These are phyloP conservation scores for Alligator mississippiensis DNA, from an alignment of 2,113 vertebrate species.

Conservation along the genomic window DNA sequence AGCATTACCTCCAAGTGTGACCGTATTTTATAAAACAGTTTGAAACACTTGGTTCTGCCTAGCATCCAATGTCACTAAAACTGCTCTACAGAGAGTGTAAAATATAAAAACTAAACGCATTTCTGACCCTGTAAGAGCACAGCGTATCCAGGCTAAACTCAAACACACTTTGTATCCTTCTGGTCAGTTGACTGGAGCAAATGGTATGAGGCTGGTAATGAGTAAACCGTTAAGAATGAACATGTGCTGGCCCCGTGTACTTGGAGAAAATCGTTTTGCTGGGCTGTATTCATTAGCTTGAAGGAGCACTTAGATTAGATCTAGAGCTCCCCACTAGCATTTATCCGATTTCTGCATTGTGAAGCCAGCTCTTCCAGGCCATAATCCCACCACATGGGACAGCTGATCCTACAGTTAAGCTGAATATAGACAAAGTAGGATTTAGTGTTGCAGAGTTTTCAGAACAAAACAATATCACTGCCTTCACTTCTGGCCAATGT, in stretches of 20 bases:
- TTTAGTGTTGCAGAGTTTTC: not conserved
- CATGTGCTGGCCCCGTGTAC: not conserved
- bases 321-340: not conserved
- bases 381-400: not conserved
- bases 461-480: not conserved
- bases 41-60: not conserved
- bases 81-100: not conserved
- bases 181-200: no score
- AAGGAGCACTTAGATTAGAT: not conserved
- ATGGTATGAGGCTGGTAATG: no score
- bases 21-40: not conserved
- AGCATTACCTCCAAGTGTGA: not conserved
- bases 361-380: not conserved
- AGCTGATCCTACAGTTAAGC: not conserved
- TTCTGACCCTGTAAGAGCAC: not conserved
- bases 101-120: not conserved
- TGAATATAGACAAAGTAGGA: not conserved
- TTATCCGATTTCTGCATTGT: not conserved
- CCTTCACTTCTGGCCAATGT: not conserved
- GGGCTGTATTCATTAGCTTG: accelerated
- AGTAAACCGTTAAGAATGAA: not conserved
- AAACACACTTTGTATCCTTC: not conserved
- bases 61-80: not conserved
- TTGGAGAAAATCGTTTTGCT: not conserved
- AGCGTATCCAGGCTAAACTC: not conserved